These are phyloP conservation scores for Drosophila lini DNA, from an alignment of 1,140 invertebrate genomes.

Conservation along the genomic window DNA sequence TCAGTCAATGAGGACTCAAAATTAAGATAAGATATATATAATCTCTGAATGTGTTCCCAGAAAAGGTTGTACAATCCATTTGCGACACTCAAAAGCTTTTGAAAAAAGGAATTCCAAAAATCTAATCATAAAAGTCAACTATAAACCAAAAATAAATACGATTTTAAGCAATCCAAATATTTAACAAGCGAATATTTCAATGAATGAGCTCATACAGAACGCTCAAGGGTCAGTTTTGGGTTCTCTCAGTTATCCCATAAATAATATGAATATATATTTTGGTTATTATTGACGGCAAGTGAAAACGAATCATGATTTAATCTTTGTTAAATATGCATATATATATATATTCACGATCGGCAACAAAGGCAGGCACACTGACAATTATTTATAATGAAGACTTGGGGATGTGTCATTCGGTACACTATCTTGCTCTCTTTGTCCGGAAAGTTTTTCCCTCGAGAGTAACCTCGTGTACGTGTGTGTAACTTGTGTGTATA, in stretches of 20 bases:
- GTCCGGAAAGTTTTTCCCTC: conserved; percentile 13
- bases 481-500: conserved; percentile 17
- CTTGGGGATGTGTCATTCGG: conserved; percentile 29
- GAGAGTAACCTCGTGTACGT: neutral
- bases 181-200: conserved; percentile 5
- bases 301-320: conserved; percentile 11
- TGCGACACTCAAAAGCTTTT: neutral
- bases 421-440: conserved; percentile 7
- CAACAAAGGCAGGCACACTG: conserved; percentile 21
- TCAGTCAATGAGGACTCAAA: neutral
- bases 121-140: conserved; percentile 5
- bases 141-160: neutral
- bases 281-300: neutral
- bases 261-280: neutral
- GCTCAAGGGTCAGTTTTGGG: too few relatives aligned
- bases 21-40: neutral
- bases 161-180: neutral
- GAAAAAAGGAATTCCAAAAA: conserved; percentile 3
- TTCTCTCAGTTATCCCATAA: neutral
- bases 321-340: conserved; percentile 28
- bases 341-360: conserved; percentile 15
- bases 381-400: conserved; percentile 30
- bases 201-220: conserved; percentile 27
- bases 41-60: neutral
- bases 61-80: neutral